Percentiles rank a stretch among this genome's conserved stretches.
Evolutionary conservation across 2,797 vertebrate genomes (phyloP).

Genomic region (Takifugu ocellatus): DNA sequence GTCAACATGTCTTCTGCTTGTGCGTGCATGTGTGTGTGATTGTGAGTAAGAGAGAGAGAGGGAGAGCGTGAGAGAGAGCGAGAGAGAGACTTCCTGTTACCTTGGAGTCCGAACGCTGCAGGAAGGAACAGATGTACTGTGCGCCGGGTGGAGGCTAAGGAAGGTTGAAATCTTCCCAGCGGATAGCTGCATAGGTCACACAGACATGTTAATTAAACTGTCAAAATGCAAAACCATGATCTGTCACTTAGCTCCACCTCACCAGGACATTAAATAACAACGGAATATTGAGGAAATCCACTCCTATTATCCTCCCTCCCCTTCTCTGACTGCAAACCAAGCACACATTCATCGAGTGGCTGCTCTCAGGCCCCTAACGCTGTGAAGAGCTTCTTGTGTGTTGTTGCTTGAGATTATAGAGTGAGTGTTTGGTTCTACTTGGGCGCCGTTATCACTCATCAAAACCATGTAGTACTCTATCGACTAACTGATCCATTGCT

Average conservation of each 20-base stretch:
- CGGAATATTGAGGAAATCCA: slow-evolving; percentile 4
- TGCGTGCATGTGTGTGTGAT: slow-evolving; percentile 8
- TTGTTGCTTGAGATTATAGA: slow-evolving; percentile 29
- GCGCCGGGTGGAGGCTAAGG: slow-evolving; percentile 89
- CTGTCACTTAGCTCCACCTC: not conserved
- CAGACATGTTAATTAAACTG: slow-evolving; percentile 35
- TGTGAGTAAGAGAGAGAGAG: too few relatives aligned
- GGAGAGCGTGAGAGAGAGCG: slow-evolving; percentile 6
- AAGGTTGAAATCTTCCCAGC: slow-evolving; percentile 91
- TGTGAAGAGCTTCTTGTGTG: slow-evolving; percentile 29
- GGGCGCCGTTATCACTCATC: slow-evolving; percentile 32
- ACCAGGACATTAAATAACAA: slow-evolving; percentile 5
- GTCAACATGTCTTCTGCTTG: slow-evolving; percentile 31
- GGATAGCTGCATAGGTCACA: slow-evolving; percentile 36
- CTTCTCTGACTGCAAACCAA: slow-evolving; percentile 25
- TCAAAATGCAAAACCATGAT: slow-evolving; percentile 15
- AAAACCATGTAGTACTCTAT: slow-evolving; percentile 25
- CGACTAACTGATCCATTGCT: slow-evolving; percentile 26
- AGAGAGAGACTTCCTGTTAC: slow-evolving; percentile 22
- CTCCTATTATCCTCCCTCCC: slow-evolving; percentile 7
- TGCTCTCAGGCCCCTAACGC: slow-evolving; percentile 16
- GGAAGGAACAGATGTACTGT: slow-evolving; percentile 92
- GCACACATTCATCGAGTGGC: slow-evolving; percentile 15
- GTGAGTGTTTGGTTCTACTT: slow-evolving; percentile 32
- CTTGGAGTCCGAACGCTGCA: slow-evolving; percentile 84